Evolutionary conservation across 2,888 invertebrate species (phyloP).

Genomic region (Hololepta plana): DNA sequence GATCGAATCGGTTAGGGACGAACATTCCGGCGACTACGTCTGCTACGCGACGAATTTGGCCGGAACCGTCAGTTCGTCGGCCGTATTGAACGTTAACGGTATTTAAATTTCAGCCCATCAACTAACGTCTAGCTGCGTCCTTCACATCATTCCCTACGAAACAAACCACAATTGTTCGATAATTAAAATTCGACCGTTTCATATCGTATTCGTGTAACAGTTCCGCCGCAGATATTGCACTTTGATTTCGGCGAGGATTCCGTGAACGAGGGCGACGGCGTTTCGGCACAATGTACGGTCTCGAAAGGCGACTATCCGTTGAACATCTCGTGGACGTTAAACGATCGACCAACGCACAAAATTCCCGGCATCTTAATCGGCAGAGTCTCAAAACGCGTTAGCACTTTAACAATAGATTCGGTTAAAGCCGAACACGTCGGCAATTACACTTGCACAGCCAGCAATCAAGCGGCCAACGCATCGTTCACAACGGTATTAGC

Average conservation of each 20-base stretch:
- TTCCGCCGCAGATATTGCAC: conserved; percentile 46
- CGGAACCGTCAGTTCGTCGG: conserved; percentile 43
- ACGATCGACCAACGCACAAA: conserved; percentile 38
- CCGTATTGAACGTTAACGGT: conserved; percentile 55
- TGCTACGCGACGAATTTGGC: conserved; percentile 50
- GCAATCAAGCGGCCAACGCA: conserved; percentile 52
- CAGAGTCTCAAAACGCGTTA: conserved; percentile 43
- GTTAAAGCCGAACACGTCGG: conserved; percentile 54
- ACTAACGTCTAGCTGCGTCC: conserved; percentile 23
- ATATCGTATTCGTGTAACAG: conserved; percentile 18
- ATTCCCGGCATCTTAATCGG: no score
- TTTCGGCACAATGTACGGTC: conserved; percentile 56
- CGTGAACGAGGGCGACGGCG: conserved; percentile 53
- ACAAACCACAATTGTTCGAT: conserved; percentile 16
- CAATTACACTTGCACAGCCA: conserved; percentile 49
- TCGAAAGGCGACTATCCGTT: conserved; percentile 57
- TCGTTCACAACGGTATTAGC: conserved; percentile 25
- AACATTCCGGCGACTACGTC: conserved; percentile 57
- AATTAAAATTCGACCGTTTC: no score
- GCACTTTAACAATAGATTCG: conserved; percentile 52
- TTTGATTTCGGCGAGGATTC: conserved; percentile 58
- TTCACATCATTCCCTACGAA: conserved; percentile 9
- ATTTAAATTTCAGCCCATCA: conserved; percentile 15
- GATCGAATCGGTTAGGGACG: conserved; percentile 52
- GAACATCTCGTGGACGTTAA: conserved; percentile 39